Conservation (phyloP, 2,113 vertebrate species). For the Saiga tatarica region DNA sequence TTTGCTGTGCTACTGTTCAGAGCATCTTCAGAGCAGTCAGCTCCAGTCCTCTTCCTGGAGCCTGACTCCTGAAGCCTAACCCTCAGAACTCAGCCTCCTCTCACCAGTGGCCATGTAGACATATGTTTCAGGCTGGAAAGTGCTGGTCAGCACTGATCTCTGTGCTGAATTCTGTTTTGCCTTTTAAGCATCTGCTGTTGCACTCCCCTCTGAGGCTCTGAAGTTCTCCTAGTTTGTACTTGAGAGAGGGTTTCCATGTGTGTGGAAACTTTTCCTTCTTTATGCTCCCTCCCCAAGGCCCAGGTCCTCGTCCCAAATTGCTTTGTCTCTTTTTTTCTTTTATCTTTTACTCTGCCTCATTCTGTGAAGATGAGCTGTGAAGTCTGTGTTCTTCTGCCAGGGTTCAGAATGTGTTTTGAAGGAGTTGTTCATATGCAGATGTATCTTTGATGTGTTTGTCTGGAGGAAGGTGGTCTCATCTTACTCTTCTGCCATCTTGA, state of each 20-base stretch:
- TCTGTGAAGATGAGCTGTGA: neutral
- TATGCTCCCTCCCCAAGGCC: neutral
- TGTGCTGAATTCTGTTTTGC: neutral
- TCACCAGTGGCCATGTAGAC: neutral
- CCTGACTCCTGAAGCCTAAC: neutral
- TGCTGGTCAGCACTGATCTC: neutral
- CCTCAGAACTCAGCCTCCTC: neutral
- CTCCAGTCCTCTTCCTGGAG: neutral
- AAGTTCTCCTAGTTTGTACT: neutral
- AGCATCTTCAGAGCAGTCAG: neutral
- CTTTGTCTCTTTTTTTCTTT: neutral
- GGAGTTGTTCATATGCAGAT: neutral
- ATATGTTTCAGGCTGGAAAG: neutral
- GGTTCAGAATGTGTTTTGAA: neutral
- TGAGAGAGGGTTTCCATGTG: neutral
- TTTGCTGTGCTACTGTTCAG: neutral
- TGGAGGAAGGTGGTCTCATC: neutral
- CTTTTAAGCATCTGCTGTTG: neutral
- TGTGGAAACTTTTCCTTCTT: neutral
- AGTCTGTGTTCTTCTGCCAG: neutral
- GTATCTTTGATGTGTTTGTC: neutral
- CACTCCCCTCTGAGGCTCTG: neutral
- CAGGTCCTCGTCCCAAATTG: neutral
- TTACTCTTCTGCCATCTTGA: neutral
- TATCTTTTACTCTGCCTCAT: neutral